Percentiles rank a stretch among this genome's conserved stretches.
phyloP scores from a whole-genome alignment of 2,888 invertebrate species.

The Xestia rhomboidea region DNA sequence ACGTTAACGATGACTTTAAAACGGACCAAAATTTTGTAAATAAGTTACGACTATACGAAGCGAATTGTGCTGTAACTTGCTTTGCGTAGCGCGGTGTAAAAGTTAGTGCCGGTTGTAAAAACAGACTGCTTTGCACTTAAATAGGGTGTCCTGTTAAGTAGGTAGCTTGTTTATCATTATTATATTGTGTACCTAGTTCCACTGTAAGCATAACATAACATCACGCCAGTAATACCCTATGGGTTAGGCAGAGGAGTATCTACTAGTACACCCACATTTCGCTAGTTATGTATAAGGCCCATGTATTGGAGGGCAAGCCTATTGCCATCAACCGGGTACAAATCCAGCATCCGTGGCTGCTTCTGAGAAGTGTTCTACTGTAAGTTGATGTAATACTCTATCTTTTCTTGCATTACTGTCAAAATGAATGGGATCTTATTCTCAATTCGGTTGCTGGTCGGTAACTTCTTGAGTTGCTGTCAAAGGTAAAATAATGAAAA shows the following conservation, averaged over 20 bases:
- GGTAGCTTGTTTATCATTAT: constrained; percentile 3
- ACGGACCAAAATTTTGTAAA: not conserved
- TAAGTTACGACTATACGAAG: not conserved
- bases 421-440: not conserved
- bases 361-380: not conserved
- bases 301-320: too few relatives aligned
- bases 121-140: constrained; percentile 31
- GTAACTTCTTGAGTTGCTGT: not conserved
- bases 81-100: constrained; percentile 21
- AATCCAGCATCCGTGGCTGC: too few relatives aligned
- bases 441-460: not conserved
- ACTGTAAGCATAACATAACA: too few relatives aligned
- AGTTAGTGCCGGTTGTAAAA: constrained; percentile 30
- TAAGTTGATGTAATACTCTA: not conserved
- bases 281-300: too few relatives aligned
- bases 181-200: not conserved
- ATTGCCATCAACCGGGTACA: too few relatives aligned
- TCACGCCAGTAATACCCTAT: too few relatives aligned
- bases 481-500: not conserved
- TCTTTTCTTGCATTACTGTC: not conserved
- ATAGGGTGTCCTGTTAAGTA: constrained; percentile 11
- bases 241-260: too few relatives aligned
- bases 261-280: too few relatives aligned
- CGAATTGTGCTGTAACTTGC: constrained; percentile 16
- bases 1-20: not conserved